Base-by-base conservation (phyloP, 2,888 invertebrate genomes). In the Brenthis daphne region DNA sequence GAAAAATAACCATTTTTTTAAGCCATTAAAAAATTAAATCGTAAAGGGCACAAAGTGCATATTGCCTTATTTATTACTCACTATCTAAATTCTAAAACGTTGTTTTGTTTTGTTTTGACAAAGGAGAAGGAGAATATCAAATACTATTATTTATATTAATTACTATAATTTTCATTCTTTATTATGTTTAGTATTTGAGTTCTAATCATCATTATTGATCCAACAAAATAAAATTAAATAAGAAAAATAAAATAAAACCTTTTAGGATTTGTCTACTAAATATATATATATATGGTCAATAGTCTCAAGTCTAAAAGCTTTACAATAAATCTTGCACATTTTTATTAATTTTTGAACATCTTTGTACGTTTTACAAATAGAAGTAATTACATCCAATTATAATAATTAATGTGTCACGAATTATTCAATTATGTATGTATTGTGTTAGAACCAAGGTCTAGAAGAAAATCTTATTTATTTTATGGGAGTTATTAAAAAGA, bases 271-370 rank as follows among this genome's bases (percentile, higher is more conserved):
- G 29, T 29, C 4, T 29, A 29, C 29, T 29, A 29, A 0, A 29
- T 29, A 20, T 20, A 20, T 1, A 6, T 33, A 33, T 33, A 33
- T 33, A 33, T 33, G 16, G 16, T 16, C 16, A 16, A 16, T 16
- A 16, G 5, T n/a, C 16, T 50, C 13, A 24, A 24, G 5, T 64
- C 51, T 61, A 68, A 64, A 69, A 64, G 64, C 51, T 50, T 65
- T n/a, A 50, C 51, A 64, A 68, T 68, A 71, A 71, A 69, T 67
- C 66, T 69, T 37, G 11, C 48, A 13, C 20, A 57, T 47, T 57
- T 57, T 57, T 16, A 16, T 16, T 0, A 3, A 51, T 61, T 67
- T 48, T 56, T 56, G 37, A 37, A 20, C 50, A 43, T 56, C 56
- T 63, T 56, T 43, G 48, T 43, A 43, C 13, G 67, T 60, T 61